These are phyloP conservation scores for Betta splendens DNA, from an alignment of 2,797 vertebrate species.

Conservation along the genomic window DNA sequence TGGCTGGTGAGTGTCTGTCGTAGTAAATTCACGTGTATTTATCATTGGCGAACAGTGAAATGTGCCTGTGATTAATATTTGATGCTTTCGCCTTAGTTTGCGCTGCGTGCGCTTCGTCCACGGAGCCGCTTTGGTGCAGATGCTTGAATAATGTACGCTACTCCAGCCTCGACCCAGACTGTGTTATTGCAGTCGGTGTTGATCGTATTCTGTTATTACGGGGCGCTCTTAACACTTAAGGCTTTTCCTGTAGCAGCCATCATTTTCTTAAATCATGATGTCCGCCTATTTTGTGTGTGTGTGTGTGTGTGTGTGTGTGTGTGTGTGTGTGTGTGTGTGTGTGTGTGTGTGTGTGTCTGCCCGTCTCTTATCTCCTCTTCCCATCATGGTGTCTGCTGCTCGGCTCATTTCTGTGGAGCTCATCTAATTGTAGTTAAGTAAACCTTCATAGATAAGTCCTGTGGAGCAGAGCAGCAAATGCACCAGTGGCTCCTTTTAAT, in stretches of 20 bases:
- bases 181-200: neutral
- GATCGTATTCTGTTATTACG: neutral
- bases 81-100: constrained; percentile 11
- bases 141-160: constrained; percentile 10
- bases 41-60: constrained; percentile 1
- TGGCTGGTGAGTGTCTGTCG: constrained; percentile 76
- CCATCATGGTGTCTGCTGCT: constrained; percentile 10
- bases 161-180: neutral
- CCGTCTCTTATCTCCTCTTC: constrained; percentile 19
- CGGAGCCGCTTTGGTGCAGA: constrained; percentile 13
- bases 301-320: constrained; percentile 11
- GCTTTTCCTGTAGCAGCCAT: neutral
- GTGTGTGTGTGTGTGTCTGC: constrained; percentile 10
- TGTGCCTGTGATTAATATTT: constrained; percentile 42
- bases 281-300: constrained; percentile 11
- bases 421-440: constrained; percentile 28
- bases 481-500: constrained; percentile 50
- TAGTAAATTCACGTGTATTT: constrained; percentile 24
- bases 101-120: neutral
- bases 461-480: constrained; percentile 28
- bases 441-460: constrained; percentile 39
- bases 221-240: neutral
- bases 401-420: constrained; percentile 20
- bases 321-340: constrained; percentile 24
- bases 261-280: neutral